phyloP scores from a whole-genome alignment of 2,113 vertebrate species.

The Brienomyrus brachyistius region DNA sequence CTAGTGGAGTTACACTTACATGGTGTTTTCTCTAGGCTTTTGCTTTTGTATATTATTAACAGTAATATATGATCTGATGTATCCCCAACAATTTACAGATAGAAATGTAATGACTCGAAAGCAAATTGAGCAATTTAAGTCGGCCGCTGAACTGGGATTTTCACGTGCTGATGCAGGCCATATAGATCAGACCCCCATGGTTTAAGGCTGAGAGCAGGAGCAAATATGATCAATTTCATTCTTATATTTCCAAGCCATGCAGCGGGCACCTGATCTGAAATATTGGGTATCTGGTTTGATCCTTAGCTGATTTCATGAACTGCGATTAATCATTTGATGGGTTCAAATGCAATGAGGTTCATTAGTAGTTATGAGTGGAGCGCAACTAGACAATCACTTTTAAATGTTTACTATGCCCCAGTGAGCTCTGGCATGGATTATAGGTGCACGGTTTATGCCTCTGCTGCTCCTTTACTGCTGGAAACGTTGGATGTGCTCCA shows the following conservation, averaged over 20 bases:
- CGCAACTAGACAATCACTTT: not conserved
- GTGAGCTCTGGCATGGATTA: not conserved
- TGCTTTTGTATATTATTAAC: not conserved
- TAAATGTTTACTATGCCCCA: not conserved
- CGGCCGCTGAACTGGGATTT: not conserved
- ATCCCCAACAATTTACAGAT: not conserved
- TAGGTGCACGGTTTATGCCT: not conserved
- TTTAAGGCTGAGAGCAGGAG: not conserved
- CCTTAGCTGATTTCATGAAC: not conserved
- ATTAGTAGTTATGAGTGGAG: not conserved
- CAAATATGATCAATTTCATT: not conserved
- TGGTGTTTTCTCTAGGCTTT: not conserved
- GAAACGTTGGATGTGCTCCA: not conserved
- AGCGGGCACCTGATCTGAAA: not conserved
- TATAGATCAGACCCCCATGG: not conserved
- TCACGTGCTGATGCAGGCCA: not conserved
- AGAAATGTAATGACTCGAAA: not conserved
- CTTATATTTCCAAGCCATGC: not conserved
- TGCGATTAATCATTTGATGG: not conserved
- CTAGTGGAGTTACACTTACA: not conserved
- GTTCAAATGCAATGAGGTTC: not conserved
- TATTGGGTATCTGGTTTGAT: not conserved
- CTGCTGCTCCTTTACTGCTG: slow-evolving; percentile 17
- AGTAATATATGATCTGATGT: not conserved
- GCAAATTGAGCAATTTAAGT: not conserved